Percentiles rank a stretch among this genome's conserved stretches.
Evolutionary conservation across 2,888 invertebrate genomes (phyloP).

Genomic region (Caprella mutica): DNA sequence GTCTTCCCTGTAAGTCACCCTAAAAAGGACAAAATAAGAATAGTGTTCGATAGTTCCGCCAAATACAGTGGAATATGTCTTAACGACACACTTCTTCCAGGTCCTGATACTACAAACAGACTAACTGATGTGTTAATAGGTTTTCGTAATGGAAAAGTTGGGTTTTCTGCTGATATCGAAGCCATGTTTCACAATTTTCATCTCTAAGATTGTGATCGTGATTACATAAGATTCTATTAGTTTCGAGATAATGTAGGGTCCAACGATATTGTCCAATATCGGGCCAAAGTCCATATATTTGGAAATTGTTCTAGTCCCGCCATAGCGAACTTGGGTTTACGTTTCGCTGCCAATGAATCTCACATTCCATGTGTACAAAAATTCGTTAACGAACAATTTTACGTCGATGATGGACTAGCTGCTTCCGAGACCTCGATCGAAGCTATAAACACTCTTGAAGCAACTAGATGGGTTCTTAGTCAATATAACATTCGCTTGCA

Average conservation of each 20-base stretch:
- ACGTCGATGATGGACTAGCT: no score
- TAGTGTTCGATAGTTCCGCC: slow-evolving; percentile 3
- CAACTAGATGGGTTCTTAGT: no score
- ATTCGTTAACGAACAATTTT: no score
- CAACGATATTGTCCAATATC: background rate
- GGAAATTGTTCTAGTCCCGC: background rate
- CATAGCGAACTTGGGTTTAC: no score
- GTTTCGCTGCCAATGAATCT: no score
- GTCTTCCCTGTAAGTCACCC: background rate
- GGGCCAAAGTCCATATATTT: background rate
- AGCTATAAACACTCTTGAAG: no score
- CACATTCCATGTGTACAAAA: no score
- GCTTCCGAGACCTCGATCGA: no score
- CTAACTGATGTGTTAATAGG: background rate
- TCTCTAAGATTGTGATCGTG: background rate
- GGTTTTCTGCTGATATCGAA: background rate
- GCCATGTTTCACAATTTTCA: background rate
- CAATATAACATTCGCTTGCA: no score
- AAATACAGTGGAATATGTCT: background rate
- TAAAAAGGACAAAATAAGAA: background rate
- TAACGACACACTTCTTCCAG: background rate
- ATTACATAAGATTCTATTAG: background rate
- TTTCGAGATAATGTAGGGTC: background rate
- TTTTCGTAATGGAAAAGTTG: background rate
- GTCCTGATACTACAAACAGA: background rate